phyloP scores from a whole-genome alignment of 1,140 invertebrate species.

The Drosophila aff. region DNA sequence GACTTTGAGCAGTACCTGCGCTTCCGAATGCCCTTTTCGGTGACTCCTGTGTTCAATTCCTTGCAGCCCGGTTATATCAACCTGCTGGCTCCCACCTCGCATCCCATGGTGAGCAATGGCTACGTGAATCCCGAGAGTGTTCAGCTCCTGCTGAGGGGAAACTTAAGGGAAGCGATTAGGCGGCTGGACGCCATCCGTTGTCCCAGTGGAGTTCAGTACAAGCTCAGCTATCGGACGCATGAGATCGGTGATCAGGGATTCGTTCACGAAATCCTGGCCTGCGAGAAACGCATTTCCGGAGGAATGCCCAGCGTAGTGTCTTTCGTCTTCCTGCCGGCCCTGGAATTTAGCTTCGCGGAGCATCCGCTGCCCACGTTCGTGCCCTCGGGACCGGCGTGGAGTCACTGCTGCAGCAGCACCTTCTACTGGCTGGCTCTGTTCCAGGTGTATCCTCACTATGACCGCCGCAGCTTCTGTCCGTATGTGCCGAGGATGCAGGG shows the following conservation, averaged over 20 bases:
- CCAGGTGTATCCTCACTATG: constrained; percentile 58
- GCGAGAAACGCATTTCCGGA: constrained; percentile 41
- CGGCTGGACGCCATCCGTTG: constrained; percentile 29
- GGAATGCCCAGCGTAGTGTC: constrained; percentile 58
- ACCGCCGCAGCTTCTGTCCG: constrained; percentile 59
- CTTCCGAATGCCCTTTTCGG: constrained; percentile 52
- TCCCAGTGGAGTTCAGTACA: constrained; percentile 45
- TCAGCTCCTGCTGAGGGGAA: constrained; percentile 52
- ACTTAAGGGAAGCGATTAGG: constrained; percentile 46
- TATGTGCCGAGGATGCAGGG: constrained; percentile 61
- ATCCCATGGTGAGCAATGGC: constrained; percentile 52
- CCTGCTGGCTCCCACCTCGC: constrained; percentile 32
- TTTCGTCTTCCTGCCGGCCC: constrained; percentile 56
- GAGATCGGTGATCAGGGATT: constrained; percentile 65
- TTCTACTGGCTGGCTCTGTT: constrained; percentile 58
- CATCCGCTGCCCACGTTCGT: constrained; percentile 52
- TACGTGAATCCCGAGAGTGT: constrained; percentile 57
- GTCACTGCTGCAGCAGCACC: constrained; percentile 53
- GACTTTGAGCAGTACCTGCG: constrained; percentile 62
- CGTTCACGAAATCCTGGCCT: constrained; percentile 56
- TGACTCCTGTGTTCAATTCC: constrained; percentile 58
- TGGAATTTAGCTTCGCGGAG: constrained; percentile 51
- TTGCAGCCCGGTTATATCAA: constrained; percentile 57
- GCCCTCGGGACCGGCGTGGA: constrained; percentile 48
- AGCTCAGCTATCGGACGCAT: constrained; percentile 53